A percentile compares a stretch with the other conserved stretches of the same genome.
phyloP scores from a whole-genome alignment of 1,140 invertebrate species.

The Zaprionus ornatus region DNA sequence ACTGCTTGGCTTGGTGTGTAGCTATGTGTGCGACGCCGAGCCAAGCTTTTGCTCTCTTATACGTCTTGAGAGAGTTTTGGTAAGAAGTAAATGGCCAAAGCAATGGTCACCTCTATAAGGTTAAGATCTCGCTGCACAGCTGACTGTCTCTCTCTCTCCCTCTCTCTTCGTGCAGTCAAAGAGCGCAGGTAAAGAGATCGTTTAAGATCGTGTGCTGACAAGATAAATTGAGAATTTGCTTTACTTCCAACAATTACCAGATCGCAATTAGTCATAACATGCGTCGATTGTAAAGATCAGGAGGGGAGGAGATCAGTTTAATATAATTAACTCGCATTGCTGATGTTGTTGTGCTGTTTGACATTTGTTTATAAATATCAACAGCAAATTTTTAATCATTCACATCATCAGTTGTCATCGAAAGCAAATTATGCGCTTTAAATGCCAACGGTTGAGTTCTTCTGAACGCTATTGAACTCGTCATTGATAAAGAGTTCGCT shows the following conservation, averaged over 20 bases:
- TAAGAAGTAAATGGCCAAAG: constrained; percentile 11
- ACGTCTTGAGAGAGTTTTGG: constrained; percentile 32
- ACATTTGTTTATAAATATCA: constrained; percentile 60
- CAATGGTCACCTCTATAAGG: constrained; percentile 28
- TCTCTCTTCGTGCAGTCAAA: neutral
- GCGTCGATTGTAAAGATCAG: constrained; percentile 75
- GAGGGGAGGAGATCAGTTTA: constrained; percentile 30
- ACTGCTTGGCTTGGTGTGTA: constrained; percentile 33
- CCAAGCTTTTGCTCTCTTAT: constrained; percentile 44
- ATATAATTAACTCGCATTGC: constrained; percentile 61
- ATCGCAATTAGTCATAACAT: constrained; percentile 72
- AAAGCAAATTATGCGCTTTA: constrained; percentile 64
- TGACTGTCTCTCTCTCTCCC: constrained; percentile 31
- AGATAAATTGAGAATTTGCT: constrained; percentile 49
- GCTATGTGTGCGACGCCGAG: constrained; percentile 52
- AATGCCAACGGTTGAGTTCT: constrained; percentile 67
- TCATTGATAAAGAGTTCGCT: constrained; percentile 56
- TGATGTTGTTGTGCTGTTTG: constrained; percentile 40
- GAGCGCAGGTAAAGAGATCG: constrained; percentile 34
- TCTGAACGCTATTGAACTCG: constrained; percentile 78
- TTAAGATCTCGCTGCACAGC: constrained; percentile 45
- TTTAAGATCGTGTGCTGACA: constrained; percentile 19
- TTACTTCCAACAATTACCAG: constrained; percentile 32
- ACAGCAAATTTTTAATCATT: constrained; percentile 6
- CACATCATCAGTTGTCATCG: constrained; percentile 24